These are phyloP conservation scores for Alentia gelatinosa DNA, from an alignment of 2,888 invertebrate species.

Conservation along the genomic window DNA sequence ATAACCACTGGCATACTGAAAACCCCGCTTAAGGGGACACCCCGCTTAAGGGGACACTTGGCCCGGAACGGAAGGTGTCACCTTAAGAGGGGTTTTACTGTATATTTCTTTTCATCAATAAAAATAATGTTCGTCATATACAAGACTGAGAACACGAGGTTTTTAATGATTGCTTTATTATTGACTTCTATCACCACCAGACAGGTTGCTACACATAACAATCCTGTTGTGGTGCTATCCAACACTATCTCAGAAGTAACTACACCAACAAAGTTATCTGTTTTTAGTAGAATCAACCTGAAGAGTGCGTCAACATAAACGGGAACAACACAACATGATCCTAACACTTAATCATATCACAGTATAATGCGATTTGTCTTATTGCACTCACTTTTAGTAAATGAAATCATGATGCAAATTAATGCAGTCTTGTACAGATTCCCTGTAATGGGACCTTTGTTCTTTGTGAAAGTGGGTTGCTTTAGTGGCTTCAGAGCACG, in stretches of 20 bases:
- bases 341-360: slow-evolving; percentile 4
- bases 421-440: not conserved
- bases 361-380: slow-evolving; percentile 33
- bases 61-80: too few species aligned
- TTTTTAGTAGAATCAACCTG: not conserved
- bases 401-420: not conserved
- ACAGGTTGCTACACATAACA: not conserved
- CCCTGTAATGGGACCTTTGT: not conserved
- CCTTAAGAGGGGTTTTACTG: too few species aligned
- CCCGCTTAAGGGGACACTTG: too few species aligned
- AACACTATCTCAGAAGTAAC: not conserved
- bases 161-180: slow-evolving; percentile 27
- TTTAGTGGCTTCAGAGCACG: not conserved
- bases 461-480: not conserved
- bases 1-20: too few species aligned
- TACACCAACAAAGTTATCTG: not conserved
- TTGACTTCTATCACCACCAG: not conserved
- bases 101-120: too few species aligned
- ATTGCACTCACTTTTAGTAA: not conserved
- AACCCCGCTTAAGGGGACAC: too few species aligned
- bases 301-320: not conserved
- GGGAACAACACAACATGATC: not conserved
- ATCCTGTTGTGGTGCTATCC: not conserved
- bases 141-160: too few species aligned
- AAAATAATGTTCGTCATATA: too few species aligned